A percentile compares a stretch with the other conserved stretches of the same genome.
phyloP scores from a whole-genome alignment of 2,113 vertebrate genomes.

The Salminus brasiliensis region DNA sequence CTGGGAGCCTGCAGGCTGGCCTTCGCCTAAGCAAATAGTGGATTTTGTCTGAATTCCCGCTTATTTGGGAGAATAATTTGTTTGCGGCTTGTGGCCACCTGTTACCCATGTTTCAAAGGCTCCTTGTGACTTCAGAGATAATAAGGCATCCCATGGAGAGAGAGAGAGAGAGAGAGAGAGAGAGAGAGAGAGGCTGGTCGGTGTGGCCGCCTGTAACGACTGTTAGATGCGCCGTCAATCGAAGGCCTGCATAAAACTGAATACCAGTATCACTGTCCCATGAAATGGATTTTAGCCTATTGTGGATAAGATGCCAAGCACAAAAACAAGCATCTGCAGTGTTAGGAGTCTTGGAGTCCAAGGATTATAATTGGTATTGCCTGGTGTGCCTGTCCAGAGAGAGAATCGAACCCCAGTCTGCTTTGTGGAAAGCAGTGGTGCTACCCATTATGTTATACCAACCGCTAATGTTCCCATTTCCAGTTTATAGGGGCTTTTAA shows the following conservation, averaged over 20 bases:
- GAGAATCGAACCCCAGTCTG: no score
- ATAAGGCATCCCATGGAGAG: constrained; percentile 19
- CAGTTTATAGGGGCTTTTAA: no score
- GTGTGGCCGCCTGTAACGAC: constrained; percentile 7
- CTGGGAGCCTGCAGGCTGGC: not conserved
- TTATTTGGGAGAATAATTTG: constrained; percentile 20
- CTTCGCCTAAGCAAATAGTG: constrained; percentile 13
- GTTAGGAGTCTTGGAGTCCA: no score
- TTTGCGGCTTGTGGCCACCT: constrained; percentile 38
- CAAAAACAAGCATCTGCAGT: no score
- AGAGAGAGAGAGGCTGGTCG: not conserved
- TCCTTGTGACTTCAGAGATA: constrained; percentile 22
- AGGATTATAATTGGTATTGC: no score
- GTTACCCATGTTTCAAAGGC: constrained; percentile 41
- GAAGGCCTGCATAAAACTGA: not conserved
- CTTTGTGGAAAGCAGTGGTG: no score
- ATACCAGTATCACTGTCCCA: not conserved
- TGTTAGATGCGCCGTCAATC: not conserved
- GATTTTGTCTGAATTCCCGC: not conserved
- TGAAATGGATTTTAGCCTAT: no score
- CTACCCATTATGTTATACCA: no score
- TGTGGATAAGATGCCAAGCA: no score
- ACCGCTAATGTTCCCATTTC: no score
- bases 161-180: not conserved
- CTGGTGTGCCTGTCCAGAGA: no score